Evolutionary conservation across 2,797 vertebrate genomes (phyloP).

Genomic region (Pitangus sulphuratus): DNA sequence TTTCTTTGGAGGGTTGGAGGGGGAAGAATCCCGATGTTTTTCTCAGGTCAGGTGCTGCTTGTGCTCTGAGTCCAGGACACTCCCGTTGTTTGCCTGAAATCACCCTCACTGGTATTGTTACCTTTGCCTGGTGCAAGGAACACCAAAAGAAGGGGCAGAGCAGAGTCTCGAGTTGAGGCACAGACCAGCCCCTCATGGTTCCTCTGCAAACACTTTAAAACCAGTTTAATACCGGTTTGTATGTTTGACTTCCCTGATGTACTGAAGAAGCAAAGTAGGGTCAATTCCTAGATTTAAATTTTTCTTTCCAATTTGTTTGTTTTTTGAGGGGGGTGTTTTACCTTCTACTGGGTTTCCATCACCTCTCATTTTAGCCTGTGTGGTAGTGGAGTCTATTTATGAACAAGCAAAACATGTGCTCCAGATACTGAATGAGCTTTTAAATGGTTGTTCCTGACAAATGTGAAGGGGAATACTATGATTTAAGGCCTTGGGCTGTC

Average conservation of each 20-base stretch:
- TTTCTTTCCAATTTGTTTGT: not conserved
- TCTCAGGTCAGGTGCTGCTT: not conserved
- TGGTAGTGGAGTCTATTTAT: not conserved
- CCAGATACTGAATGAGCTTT: not conserved
- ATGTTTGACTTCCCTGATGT: not conserved
- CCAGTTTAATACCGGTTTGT: not conserved
- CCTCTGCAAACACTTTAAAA: not conserved
- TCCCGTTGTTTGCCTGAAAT: not conserved
- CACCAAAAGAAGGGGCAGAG: not conserved
- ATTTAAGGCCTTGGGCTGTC: not conserved
- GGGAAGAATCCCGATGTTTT: not conserved
- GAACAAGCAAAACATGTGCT: not conserved
- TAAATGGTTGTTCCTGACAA: not conserved
- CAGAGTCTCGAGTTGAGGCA: not conserved
- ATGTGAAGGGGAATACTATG: not conserved
- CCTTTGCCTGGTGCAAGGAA: not conserved
- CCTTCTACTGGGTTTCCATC: not conserved
- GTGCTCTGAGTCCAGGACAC: not conserved
- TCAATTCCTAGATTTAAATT: not conserved
- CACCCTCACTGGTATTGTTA: not conserved
- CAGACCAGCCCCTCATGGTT: not conserved
- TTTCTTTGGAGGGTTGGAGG: not conserved
- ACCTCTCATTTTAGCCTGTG: not conserved
- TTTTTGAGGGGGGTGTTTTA: not conserved
- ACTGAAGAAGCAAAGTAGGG: not conserved